Conservation (phyloP, 2,797 vertebrate genomes). For the Crocodylus rhombifer region DNA sequence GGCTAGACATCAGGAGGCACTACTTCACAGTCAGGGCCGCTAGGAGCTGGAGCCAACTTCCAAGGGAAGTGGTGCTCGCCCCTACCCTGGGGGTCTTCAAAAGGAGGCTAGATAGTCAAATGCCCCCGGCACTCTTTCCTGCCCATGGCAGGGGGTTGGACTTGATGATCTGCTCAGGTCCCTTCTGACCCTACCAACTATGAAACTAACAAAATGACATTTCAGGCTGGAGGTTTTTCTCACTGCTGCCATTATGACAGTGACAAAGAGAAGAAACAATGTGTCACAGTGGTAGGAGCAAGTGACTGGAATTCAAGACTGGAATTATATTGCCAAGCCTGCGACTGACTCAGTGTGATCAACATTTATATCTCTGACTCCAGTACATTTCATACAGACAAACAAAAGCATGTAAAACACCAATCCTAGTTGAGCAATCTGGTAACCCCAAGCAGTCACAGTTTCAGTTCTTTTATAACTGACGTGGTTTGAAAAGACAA, state of each 20-base stretch:
- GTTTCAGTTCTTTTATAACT: not conserved
- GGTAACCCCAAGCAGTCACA: not conserved
- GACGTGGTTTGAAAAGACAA: not conserved
- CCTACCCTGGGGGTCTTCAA: not conserved
- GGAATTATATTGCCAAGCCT: not conserved
- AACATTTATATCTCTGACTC: not conserved
- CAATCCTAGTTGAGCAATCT: not conserved
- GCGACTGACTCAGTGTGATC: not conserved
- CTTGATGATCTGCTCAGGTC: not conserved
- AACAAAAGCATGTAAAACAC: not conserved
- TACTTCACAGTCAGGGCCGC: not conserved
- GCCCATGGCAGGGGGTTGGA: not conserved
- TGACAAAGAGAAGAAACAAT: not conserved
- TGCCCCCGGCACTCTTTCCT: not conserved
- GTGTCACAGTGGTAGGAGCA: not conserved
- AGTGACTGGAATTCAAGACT: not conserved
- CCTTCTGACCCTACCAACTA: not conserved
- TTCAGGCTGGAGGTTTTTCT: not conserved
- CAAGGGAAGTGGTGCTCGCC: not conserved
- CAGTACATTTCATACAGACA: not conserved
- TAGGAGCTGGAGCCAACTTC: not conserved
- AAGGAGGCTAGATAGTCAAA: not conserved
- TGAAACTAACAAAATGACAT: not conserved
- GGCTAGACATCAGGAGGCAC: no score
- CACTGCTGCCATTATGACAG: not conserved